These are phyloP conservation scores for Luscinia luscinia DNA, from an alignment of 2,797 vertebrate species.

Conservation along the genomic window DNA sequence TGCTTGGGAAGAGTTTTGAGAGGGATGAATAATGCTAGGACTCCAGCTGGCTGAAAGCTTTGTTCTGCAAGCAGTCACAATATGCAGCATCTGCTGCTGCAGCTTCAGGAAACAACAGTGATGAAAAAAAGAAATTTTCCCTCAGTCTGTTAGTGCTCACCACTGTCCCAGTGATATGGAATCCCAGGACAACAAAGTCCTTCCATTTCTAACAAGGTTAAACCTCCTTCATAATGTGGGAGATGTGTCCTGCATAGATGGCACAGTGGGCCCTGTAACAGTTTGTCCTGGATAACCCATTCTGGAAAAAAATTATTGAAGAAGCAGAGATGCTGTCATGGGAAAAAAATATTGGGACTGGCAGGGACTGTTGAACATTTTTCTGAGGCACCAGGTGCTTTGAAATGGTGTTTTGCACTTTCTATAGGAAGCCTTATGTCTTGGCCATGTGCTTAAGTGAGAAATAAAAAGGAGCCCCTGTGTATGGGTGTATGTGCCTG, in stretches of 20 bases:
- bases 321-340: background rate
- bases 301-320: background rate
- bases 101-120: background rate
- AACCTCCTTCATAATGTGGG: background rate
- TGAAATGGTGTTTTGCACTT: background rate
- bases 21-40: background rate
- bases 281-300: background rate
- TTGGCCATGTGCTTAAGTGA: background rate
- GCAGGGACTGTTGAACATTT: background rate
- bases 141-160: background rate
- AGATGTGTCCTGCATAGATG: background rate
- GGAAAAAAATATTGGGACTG: background rate
- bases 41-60: background rate
- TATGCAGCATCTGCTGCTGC: background rate
- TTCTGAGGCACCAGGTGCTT: background rate
- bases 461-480: background rate
- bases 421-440: background rate
- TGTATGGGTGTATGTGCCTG: fast-evolving
- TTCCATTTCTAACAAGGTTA: background rate
- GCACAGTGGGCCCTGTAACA: background rate
- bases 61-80: background rate
- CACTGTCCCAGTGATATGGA: background rate
- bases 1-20: background rate
- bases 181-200: background rate
- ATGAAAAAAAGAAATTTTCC: background rate